phyloP scores from a whole-genome alignment of 2,888 invertebrate species.

The Platerodrilus igneus region DNA sequence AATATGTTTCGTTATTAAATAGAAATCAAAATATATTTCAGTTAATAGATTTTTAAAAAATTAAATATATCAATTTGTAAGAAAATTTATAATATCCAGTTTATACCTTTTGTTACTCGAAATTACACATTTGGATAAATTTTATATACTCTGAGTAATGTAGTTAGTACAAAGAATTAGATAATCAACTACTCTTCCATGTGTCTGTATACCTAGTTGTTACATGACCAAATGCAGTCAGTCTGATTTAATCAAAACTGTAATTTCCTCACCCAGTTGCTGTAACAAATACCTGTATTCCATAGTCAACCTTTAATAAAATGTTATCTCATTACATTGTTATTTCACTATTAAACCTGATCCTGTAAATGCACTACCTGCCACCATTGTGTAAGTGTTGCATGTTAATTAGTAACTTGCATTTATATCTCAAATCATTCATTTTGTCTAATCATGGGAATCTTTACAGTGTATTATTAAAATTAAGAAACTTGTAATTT shows the following conservation, averaged over 20 bases:
- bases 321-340: no score
- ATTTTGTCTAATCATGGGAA: no score
- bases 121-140: constrained; percentile 25
- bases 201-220: constrained; percentile 37
- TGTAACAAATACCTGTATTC: constrained; percentile 37
- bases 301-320: constrained; percentile 34
- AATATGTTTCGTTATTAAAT: no score
- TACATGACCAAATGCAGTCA: constrained; percentile 35
- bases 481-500: no score
- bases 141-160: constrained; percentile 22
- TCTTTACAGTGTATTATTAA: no score
- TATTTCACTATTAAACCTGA: no score
- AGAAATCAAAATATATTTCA: constrained; percentile 24
- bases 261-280: constrained; percentile 36
- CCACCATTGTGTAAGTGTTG: no score
- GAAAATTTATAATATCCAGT: constrained; percentile 33
- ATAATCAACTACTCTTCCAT: constrained; percentile 26
- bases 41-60: constrained; percentile 17
- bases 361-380: no score
- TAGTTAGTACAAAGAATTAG: constrained; percentile 14
- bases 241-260: constrained; percentile 34
- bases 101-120: constrained; percentile 22
- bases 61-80: constrained; percentile 38
- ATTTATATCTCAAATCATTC: no score
- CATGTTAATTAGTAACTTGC: no score